Base-by-base conservation (phyloP, 53 echinoderm and acorn worm species). In the Stichopus horrens region DNA sequence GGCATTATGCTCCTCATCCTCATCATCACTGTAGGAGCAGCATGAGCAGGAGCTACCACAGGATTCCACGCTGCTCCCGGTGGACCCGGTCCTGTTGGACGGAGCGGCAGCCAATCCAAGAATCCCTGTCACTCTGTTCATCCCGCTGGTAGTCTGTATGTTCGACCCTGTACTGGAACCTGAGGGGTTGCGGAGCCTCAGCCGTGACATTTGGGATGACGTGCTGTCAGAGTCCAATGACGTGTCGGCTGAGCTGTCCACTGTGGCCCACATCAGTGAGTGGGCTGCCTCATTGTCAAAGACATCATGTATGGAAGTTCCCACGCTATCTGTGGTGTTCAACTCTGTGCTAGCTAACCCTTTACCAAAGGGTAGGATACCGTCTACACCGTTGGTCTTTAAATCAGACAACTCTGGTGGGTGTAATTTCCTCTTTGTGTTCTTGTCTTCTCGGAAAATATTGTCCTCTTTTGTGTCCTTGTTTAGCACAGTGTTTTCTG, bases 121-220 rank as follows among this genome's bases (percentile, higher is more conserved):
- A 67, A 94, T 90, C n/a, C 96, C 96, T 11, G 94, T 94, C 19
- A 96, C 96, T 21, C 94, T 76, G 73, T 96, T 96, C 23, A 93
- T 91, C 58, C 91, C 93, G 86, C 93, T 93, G n/a, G 93, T 87
- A 9, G 87, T 87, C 55, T 87, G 87, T 55, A 87, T 75, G 74
- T 87, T 74, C n/a, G 87, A 87, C 54, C 87, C 87, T 7, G 87
- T 87, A 55, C 87, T 87, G 19, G 87, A 87, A 5, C 87, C 87
- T 9, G 87, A 87, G 4, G 75, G 74, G 56, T 87, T 74, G 9
- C 87, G 74, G 2, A 87, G 75, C 52, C 85, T 85, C 53, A 85
- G 52, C 9, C 86, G 68, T 7, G 86, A 86, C 52, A 66, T 58
- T 57, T 87, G 87, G 53, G 87, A 87, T 13, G 74, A 54, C 5